Base-by-base conservation (phyloP, 2,888 invertebrate genomes). In the Pyrrhia umbra region DNA sequence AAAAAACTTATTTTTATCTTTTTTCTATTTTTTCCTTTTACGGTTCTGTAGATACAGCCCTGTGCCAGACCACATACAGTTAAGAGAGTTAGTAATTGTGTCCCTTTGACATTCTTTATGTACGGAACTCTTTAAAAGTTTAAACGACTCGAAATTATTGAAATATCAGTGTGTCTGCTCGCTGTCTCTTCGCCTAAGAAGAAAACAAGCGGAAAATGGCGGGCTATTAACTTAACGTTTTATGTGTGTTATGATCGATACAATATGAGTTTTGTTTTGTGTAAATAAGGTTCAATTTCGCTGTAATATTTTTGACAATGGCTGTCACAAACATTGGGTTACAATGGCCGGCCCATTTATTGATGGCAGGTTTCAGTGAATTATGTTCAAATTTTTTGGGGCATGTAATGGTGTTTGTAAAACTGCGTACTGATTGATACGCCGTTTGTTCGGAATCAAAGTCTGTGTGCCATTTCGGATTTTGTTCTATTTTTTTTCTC, bases 161-260 rank as follows among this genome's bases (percentile, higher is more conserved):
- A n/a, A n/a, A n/a, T n/a, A n/a, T 30, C n/a, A 30, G 6, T 27
- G 39, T 18, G 34, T 51, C 10, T 20, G 42, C 10, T 50, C 15
- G 15, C 66, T 45, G 21, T 37, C 75, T 79, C 75, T 25, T 55
- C 8, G 60, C 1, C 79, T 79, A 75, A 49, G 58, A 77, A 73
- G 83, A 82, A 85, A 85, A 82, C 77, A 77, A 76, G 77, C 79
- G 75, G 83, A 81, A 85, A 84, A 85, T 78, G 61, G 64, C 42
- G 30, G 57, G 64, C 79, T 77, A 81, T 85, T 84, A 85, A 83
- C 73, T 80, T 80, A 81, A 78, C 66, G 74, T 62, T 83, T 85
- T 83, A 85, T 83, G 73, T 54, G 49, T 52, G 58, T 66, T 71
- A 72, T 81, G 82, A 85, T 82, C 81, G 73, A 85, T 78, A 76